Percentiles rank a stretch among this genome's conserved stretches.
Evolutionary conservation across 1,140 invertebrate species (phyloP).

Genomic region (Drosophila rhopaloa): DNA sequence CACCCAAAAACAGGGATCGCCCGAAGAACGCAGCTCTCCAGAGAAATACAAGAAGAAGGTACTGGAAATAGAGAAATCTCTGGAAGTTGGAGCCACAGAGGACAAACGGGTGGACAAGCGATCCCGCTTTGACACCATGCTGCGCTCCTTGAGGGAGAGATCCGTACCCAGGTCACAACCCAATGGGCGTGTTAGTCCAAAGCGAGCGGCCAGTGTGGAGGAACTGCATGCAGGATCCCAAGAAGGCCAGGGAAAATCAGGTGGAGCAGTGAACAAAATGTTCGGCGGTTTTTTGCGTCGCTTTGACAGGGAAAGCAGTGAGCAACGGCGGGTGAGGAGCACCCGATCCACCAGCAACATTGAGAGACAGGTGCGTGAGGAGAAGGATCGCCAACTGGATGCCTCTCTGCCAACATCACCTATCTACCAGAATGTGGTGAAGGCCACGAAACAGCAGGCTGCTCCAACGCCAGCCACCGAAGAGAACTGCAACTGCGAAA

Average conservation of each 20-base stretch:
- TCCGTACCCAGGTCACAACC: constrained; percentile 87
- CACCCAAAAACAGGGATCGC: constrained; percentile 57
- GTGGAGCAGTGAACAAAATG: constrained; percentile 88
- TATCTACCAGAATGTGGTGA: constrained; percentile 74
- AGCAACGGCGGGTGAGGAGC: constrained; percentile 67
- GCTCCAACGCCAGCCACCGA: constrained; percentile 9
- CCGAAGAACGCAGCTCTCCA: constrained; percentile 45
- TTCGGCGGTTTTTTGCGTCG: constrained; percentile 89
- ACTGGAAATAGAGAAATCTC: constrained; percentile 22
- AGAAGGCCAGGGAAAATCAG: constrained; percentile 82
- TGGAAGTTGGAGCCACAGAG: constrained; percentile 1
- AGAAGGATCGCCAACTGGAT: constrained; percentile 31
- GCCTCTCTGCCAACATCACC: constrained; percentile 47
- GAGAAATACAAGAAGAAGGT: constrained; percentile 64
- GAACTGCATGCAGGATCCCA: constrained; percentile 86
- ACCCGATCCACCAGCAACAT: constrained; percentile 82
- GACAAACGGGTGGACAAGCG: constrained; percentile 73
- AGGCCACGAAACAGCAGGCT: constrained; percentile 20
- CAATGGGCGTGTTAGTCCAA: constrained; percentile 85
- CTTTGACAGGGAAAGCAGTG: constrained; percentile 86
- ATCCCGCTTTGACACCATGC: constrained; percentile 85
- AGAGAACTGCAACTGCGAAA: constrained; percentile 67
- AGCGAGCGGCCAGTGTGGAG: constrained; percentile 89
- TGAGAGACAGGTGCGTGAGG: constrained; percentile 61
- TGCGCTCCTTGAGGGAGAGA: constrained; percentile 87